Conservation (phyloP, 2,888 invertebrate species). For the Yponomeuta cagnagella region DNA sequence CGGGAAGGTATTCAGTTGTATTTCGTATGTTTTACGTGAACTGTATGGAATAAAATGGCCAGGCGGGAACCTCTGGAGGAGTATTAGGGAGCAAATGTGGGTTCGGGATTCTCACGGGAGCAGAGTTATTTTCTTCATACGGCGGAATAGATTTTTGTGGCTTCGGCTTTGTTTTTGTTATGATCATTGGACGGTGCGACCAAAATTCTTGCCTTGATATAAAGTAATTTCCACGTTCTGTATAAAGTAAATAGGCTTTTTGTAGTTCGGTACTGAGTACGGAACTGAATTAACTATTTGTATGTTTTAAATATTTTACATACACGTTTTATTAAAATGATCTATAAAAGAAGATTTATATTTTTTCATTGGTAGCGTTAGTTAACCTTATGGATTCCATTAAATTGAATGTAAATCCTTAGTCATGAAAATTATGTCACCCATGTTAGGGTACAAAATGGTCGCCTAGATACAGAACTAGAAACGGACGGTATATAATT, state of each 20-base stretch:
- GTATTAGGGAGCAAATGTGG: conserved; percentile 60
- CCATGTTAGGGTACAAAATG: not conserved
- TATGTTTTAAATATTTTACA: too few relatives aligned
- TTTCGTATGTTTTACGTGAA: conserved; percentile 61
- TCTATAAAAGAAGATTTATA: too few relatives aligned
- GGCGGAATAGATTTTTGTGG: conserved; percentile 15
- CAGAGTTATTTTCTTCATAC: conserved; percentile 48
- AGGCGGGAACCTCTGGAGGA: conserved; percentile 66
- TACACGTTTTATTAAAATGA: too few relatives aligned
- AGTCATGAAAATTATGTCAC: too few relatives aligned
- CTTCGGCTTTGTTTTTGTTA: conserved; percentile 7
- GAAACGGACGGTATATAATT: conserved; percentile 8
- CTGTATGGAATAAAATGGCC: conserved; percentile 58
- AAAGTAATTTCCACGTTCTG: too few relatives aligned
- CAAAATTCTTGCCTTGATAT: not conserved
- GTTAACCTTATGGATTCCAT: too few relatives aligned
- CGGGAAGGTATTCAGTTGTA: conserved; percentile 21
- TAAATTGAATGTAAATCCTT: too few relatives aligned
- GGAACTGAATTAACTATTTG: too few relatives aligned
- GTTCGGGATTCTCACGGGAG: conserved; percentile 50
- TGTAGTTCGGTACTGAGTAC: too few relatives aligned
- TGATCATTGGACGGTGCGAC: not conserved
- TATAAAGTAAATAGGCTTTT: too few relatives aligned
- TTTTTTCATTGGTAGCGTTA: too few relatives aligned
- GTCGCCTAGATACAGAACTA: not conserved